Base-by-base conservation (phyloP, 2,888 invertebrate genomes). In the Amphipoea lucens region DNA sequence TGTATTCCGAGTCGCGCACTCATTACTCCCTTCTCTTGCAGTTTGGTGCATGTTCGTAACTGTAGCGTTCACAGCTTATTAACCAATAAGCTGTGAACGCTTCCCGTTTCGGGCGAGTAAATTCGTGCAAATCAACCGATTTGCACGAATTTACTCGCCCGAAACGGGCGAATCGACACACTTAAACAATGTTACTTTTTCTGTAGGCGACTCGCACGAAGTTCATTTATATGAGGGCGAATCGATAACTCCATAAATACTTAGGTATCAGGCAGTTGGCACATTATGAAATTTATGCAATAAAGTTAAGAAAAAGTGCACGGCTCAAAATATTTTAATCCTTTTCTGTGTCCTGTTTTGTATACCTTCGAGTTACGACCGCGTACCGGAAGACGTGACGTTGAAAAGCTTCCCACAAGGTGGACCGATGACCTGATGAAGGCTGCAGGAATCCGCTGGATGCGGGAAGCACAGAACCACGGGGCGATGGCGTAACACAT, bases 1-100 rank as follows among this genome's bases (percentile, higher is more conserved):
- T 74, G 82, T 74, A 80, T 74, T 74, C 62, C 0, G 45, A 68
- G 45, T 40, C 54, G 74, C 54, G 62, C 14, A 40, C 36, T 80
- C 67, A 68, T 62, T 62, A 68, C 54, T 54, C 23, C 29, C 45
- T 40, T 70, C 20, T 23, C 23, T 29, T 57, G 51, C 2, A 9
- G 29, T 63, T 63, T 36, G 36, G 36, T 36, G 60, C 62, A 17
- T 14, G 14, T 29, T 29, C 11, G 12, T 12, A 60, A 60, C 60
- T n/a, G 60, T 12, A n/a, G n/a, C n/a, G 60, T 60, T 60, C 48
- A 48, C 4, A 48, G 12, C 4, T 45, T 45, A 45, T 45, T 12
- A n/a, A n/a, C n/a, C n/a, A n/a, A n/a, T n/a, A n/a, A n/a, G n/a
- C n/a, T n/a, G n/a, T n/a, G n/a, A n/a, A n/a, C n/a, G n/a, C n/a